These are phyloP conservation scores for Oscheius sp. DNA, from an alignment of 2,888 invertebrate genomes.

Conservation along the genomic window DNA sequence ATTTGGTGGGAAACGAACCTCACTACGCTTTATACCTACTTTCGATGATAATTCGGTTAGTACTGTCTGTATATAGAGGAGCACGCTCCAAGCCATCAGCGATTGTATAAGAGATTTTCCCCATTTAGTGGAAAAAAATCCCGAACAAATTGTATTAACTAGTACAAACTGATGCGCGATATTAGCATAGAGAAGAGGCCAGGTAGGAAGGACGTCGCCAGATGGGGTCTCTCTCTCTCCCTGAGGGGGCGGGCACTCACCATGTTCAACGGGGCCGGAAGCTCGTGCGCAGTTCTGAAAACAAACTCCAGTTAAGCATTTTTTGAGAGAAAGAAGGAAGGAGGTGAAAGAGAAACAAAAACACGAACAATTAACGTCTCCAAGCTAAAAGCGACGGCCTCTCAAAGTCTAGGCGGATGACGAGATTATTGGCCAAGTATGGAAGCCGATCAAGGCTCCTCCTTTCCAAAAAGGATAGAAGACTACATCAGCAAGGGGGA, in stretches of 20 bases:
- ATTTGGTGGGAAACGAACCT: not conserved
- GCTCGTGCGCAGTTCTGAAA: slow-evolving; percentile 29
- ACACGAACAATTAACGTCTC: too few relatives aligned
- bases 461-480: too few relatives aligned
- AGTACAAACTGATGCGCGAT: slow-evolving; percentile 8
- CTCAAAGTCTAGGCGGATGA: not conserved
- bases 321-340: too few relatives aligned
- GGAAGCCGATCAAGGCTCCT: slow-evolving; percentile 6
- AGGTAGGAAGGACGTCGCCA: slow-evolving; percentile 18
- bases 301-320: slow-evolving; percentile 13
- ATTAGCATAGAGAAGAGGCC: slow-evolving; percentile 18
- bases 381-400: too few relatives aligned
- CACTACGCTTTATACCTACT: not conserved
- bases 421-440: not conserved
- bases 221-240: too few relatives aligned
- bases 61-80: slow-evolving; percentile 45
- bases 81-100: slow-evolving; percentile 47
- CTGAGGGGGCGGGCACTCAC: slow-evolving; percentile 29
- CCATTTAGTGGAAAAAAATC: slow-evolving; percentile 6
- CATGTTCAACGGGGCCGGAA: slow-evolving; percentile 31
- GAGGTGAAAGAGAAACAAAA: too few relatives aligned
- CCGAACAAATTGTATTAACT: not conserved
- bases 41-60: slow-evolving; percentile 1
- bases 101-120: slow-evolving; percentile 6
- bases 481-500: too few relatives aligned